phyloP scores from a whole-genome alignment of 1,140 invertebrate genomes.

The Drosophila malerkotliana region DNA sequence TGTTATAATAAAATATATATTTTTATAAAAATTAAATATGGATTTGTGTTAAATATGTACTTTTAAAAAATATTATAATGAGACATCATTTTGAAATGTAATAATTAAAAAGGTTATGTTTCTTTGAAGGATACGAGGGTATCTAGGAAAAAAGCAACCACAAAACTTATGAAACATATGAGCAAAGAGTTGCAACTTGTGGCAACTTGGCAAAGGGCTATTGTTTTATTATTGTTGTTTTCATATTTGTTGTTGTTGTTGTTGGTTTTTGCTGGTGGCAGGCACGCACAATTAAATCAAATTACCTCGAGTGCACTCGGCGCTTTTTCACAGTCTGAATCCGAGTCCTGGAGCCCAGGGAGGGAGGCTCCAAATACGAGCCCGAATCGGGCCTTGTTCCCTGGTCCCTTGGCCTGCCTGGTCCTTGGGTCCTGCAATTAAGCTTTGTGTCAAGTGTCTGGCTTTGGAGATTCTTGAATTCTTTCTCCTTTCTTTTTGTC shows the following conservation, averaged over 20 bases:
- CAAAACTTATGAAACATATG: conserved; percentile 16
- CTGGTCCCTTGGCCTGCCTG: neutral
- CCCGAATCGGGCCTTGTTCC: neutral
- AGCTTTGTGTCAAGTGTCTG: conserved; percentile 63
- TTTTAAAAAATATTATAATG: too few relatives aligned
- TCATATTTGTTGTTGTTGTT: neutral
- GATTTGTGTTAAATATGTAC: too few relatives aligned
- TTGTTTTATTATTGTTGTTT: conserved; percentile 10
- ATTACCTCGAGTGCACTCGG: conserved; percentile 78
- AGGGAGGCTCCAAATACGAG: conserved; percentile 8
- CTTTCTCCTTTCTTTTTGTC: neutral
- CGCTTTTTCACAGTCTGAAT: conserved; percentile 59
- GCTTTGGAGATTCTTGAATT: conserved; percentile 6
- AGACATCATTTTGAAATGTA: too few relatives aligned
- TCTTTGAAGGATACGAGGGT: neutral
- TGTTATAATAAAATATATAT: too few relatives aligned
- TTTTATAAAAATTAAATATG: too few relatives aligned
- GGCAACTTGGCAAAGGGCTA: conserved; percentile 34
- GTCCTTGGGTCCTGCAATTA: conserved; percentile 58
- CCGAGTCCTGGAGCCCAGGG: neutral
- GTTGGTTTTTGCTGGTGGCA: conserved; percentile 31
- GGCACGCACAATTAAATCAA: conserved; percentile 81
- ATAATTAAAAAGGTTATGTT: too few relatives aligned
- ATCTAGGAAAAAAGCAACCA: conserved; percentile 17
- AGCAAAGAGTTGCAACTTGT: conserved; percentile 37